Evolutionary conservation across 2,888 invertebrate species (phyloP).

Genomic region (Drosophila meridiana): DNA sequence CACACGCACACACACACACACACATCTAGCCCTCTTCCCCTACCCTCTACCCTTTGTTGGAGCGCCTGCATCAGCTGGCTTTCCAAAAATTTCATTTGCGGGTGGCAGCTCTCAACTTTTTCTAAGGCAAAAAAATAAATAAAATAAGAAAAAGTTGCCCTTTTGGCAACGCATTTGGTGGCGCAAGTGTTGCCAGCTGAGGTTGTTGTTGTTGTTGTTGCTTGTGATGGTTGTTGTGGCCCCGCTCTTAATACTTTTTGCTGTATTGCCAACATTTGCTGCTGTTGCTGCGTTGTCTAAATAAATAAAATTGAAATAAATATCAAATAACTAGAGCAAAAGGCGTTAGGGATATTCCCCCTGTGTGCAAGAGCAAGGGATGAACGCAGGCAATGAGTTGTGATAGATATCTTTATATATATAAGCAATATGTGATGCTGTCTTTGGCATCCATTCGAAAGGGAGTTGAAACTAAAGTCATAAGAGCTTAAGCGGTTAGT

Average conservation of each 20-base stretch:
- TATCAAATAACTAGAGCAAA: constrained; percentile 69
- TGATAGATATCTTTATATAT: neutral
- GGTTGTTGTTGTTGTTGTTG: constrained; percentile 30
- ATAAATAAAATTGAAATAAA: constrained; percentile 74
- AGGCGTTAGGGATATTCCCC: constrained; percentile 1
- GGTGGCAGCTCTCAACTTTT: constrained; percentile 52
- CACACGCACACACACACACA: constrained; percentile 14
- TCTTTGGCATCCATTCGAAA: neutral
- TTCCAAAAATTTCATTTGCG: constrained; percentile 42
- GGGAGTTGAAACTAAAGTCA: neutral
- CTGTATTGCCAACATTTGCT: constrained; percentile 29
- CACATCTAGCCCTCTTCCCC: constrained; percentile 1
- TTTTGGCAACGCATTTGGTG: constrained; percentile 36
- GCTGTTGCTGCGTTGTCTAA: constrained; percentile 47
- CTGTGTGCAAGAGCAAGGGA: neutral
- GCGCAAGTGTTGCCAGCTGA: constrained; percentile 49
- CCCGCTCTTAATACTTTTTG: constrained; percentile 13
- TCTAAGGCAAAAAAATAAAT: constrained; percentile 31
- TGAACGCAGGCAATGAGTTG: constrained; percentile 14
- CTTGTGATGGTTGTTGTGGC: constrained; percentile 23
- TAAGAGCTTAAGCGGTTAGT: neutral
- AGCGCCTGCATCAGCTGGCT: constrained; percentile 45
- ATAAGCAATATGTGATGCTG: neutral
- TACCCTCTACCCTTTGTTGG: neutral
- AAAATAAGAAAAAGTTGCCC: constrained; percentile 20